Base-by-base conservation (phyloP, 2,888 invertebrate species). In the Galeruca laticollis region DNA sequence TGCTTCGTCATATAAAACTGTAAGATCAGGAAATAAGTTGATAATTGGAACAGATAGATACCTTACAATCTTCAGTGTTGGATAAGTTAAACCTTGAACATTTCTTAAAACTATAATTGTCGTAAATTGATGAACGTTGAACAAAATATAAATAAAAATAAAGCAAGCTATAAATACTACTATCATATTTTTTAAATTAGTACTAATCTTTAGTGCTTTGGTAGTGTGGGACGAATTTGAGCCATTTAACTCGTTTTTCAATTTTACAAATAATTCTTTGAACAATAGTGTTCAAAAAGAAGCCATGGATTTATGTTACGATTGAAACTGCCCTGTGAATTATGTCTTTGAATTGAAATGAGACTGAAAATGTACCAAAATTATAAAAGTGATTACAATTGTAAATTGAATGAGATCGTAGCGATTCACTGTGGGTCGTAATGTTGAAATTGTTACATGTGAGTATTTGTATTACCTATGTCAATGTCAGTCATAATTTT, bases 1-100 rank as follows among this genome's bases (percentile, higher is more conserved):
- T 80, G 93, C 91, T 85, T 95, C 95, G 86, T 95, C 94, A 79
- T 96, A 95, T 52, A 91, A 88, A 83, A 92, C 91, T 79, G 92
- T 91, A 70, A 93, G 80, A n/a, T 89, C 87, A 62, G 94, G 94
- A 86, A 93, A 94, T 64, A 88, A 85, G 71, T 90, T 88, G 75
- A 95, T 89, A 37, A 95, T 82, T n/a, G 95, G 95, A 78, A 95
- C 89, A 60, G 93, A 91, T 75, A 93, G 80, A 77, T 90, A 89
- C 68, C 95, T 88, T 80, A 95, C 86, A 33, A 92, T 82, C 78
- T 92, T 90, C 85, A 95, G 88, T 11, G 92, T 92, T 10, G 95
- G 95, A 86, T 95, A 94, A 76, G 95, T 93, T 78, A 91, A 90
- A 69, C 92, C 92, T 84, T 95, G 94, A 26, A 94, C 87, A 84